Percentiles rank a stretch among this genome's conserved stretches.
Conservation (phyloP, 2,888 invertebrate genomes). For the Mamestra brassicae region DNA sequence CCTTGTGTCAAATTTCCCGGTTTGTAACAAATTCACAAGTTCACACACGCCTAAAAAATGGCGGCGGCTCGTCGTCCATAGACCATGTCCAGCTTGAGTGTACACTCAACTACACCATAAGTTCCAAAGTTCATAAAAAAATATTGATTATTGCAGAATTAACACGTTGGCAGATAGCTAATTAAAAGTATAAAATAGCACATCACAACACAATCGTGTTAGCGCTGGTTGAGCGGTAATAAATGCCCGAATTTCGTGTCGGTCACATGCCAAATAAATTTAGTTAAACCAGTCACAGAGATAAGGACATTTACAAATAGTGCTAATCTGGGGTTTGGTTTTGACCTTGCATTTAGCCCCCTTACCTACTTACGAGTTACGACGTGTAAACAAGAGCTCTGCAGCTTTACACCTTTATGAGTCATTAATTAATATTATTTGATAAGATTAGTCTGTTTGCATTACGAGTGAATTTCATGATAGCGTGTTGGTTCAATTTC, state of each 20-base stretch:
- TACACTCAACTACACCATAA: background rate
- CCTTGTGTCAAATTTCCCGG: conserved; percentile 7
- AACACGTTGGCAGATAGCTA: background rate
- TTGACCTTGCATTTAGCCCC: conserved; percentile 44
- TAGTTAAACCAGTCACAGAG: conserved; percentile 10
- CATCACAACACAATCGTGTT: background rate
- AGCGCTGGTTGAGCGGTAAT: background rate
- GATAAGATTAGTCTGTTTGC: conserved; percentile 51
- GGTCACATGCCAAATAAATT: conserved; percentile 8
- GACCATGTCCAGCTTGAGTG: background rate
- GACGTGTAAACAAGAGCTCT: conserved; percentile 31
- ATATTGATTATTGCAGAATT: background rate
- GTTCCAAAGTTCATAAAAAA: background rate
- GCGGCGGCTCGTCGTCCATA: background rate
- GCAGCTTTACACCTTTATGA: conserved; percentile 38
- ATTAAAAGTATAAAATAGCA: background rate
- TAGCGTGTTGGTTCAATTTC: conserved; percentile 31
- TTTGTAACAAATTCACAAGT: conserved; percentile 4
- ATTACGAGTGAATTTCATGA: conserved; percentile 26
- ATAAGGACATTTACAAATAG: conserved; percentile 48
- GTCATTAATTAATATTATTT: conserved; percentile 41
- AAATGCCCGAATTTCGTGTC: conserved; percentile 6
- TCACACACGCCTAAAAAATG: background rate
- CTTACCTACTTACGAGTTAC: conserved; percentile 23
- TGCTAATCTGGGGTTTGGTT: conserved; percentile 40